phyloP scores from a whole-genome alignment of 1,140 invertebrate species.

The Pseudoatta argentina region DNA sequence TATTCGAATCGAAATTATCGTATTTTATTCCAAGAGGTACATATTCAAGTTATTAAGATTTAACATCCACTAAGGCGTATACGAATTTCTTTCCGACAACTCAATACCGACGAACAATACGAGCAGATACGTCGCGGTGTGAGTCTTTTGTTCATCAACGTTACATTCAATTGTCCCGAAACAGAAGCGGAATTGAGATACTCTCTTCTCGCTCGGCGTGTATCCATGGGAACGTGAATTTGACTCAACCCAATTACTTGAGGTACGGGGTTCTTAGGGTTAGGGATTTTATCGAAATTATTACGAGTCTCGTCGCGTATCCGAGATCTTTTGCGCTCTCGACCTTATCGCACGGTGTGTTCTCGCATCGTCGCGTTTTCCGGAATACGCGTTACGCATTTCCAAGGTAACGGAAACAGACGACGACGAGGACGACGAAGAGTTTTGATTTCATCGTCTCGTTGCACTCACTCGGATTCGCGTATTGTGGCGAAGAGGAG shows the following conservation, averaged over 20 bases:
- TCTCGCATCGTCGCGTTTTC: neutral
- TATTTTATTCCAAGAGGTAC: neutral
- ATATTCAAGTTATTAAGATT: neutral
- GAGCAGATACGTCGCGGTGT: constrained; percentile 6
- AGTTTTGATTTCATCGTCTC: constrained; percentile 31
- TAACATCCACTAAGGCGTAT: neutral
- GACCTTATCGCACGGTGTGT: neutral
- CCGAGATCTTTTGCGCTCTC: constrained; percentile 12
- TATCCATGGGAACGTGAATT: constrained; percentile 54
- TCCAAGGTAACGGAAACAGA: constrained; percentile 66
- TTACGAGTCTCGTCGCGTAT: constrained; percentile 34
- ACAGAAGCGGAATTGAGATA: constrained; percentile 43
- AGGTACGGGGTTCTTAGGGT: constrained; percentile 60
- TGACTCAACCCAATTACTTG: constrained; percentile 47
- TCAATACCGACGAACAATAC: neutral
- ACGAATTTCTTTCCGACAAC: constrained; percentile 20
- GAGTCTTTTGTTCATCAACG: constrained; percentile 57
- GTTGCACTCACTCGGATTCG: no score
- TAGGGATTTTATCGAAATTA: constrained; percentile 55
- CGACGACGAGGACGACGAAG: constrained; percentile 61
- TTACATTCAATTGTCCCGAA: constrained; percentile 54
- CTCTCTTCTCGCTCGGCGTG: constrained; percentile 8
- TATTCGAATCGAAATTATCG: neutral
- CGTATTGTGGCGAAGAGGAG: neutral
- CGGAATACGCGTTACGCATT: constrained; percentile 20